phyloP scores from a whole-genome alignment of 2,113 vertebrate genomes.

The Aspidoscelis tigris region DNA sequence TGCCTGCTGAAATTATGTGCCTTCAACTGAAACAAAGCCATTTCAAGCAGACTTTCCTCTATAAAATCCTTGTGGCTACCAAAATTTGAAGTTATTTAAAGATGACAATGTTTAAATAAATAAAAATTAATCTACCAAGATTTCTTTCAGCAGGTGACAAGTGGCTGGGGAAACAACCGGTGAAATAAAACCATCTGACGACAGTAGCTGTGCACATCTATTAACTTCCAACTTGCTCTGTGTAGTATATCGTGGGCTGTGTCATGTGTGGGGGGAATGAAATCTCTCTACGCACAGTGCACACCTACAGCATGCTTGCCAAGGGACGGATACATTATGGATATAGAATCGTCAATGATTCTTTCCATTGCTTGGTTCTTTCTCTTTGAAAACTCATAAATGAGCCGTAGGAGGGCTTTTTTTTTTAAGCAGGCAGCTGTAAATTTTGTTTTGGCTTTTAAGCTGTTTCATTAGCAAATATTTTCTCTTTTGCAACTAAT shows the following conservation, averaged over 20 bases:
- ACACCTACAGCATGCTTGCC: constrained; percentile 46
- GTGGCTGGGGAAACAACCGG: no score
- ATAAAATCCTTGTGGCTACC: no score
- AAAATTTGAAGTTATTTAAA: no score
- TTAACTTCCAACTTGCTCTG: constrained; percentile 25
- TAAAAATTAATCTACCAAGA: neutral
- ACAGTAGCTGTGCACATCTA: constrained; percentile 44
- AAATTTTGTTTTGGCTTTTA: constrained; percentile 59
- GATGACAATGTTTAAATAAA: neutral
- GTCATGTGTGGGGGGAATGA: neutral
- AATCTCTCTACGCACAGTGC: constrained; percentile 42
- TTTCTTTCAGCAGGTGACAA: neutral
- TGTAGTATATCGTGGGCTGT: constrained; percentile 35
- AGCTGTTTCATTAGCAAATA: constrained; percentile 59
- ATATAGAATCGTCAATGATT: constrained; percentile 65
- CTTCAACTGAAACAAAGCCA: no score
- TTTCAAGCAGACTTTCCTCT: no score
- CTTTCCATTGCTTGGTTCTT: constrained; percentile 60
- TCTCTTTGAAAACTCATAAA: constrained; percentile 61
- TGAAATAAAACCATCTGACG: neutral
- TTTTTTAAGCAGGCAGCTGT: constrained; percentile 48
- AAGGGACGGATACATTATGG: constrained; percentile 58
- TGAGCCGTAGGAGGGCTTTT: constrained; percentile 48
- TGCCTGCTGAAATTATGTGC: no score
- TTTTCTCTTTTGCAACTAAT: constrained; percentile 58